Base-by-base conservation (phyloP, 2,113 vertebrate genomes). In the Bufo bufo region DNA sequence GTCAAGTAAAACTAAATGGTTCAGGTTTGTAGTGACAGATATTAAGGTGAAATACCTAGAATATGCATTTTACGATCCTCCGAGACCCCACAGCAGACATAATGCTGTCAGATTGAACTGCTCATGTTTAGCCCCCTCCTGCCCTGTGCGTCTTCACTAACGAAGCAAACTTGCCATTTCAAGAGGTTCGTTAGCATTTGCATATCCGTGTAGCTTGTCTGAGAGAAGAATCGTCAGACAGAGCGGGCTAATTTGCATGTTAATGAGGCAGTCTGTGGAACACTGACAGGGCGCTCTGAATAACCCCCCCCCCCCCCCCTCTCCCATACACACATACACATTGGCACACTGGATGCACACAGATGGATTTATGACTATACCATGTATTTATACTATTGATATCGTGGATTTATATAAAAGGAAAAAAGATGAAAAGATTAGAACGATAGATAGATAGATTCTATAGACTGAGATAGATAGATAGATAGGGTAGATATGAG, bases 91-190 rank as follows among this genome's bases (percentile, higher is more conserved):
- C 56, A 61, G 80, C 66, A 74, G 56, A 87, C 86, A 82, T 72
- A 59, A 81, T 61, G 69, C 66, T 87, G 79, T 87, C 86, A 87
- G 79, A 50, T 75, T 87, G 79, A 87, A 75, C 66, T 69, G 79
- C 86, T 87, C 86, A 77, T 87, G 79, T 87, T 82, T 82, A 87
- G 86, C 86, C 86, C 86, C 86, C 86, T 69, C 86, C 86, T 87
- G 79, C 65, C 86, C 80, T 88, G 80, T 56, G 81, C 79, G 77
- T 75, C 80, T 88, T 83, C 87, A 88, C 87, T 88, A 88, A 88
- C 80, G 87, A 88, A 88, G 87, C 87, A 88, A 88, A 88, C 80
- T 88, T 88, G 87, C 87, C 87, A 84, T 88, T 88, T 88, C 87
- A 88, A 88, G 87, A 84, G 87, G 87, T 88, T 88, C 81, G 87